Conservation (phyloP, 2,888 invertebrate species). For the Chrysomela aeneicollis region DNA sequence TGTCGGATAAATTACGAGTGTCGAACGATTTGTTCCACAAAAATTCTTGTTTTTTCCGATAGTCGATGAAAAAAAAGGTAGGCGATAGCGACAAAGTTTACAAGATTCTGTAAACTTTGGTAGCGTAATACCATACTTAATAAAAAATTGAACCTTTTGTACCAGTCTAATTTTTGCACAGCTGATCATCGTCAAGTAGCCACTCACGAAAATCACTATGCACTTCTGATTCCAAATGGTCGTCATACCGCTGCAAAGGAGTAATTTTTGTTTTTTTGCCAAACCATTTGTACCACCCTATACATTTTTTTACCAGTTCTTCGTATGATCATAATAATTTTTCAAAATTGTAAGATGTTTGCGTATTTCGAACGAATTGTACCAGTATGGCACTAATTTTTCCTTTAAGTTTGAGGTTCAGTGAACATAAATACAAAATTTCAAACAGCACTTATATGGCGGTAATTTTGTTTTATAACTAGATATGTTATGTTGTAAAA, state of each 20-base stretch:
- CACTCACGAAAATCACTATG: no score
- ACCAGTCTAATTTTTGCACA: no score
- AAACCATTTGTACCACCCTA: no score
- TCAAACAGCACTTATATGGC: conserved; percentile 6
- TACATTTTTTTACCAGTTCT: no score
- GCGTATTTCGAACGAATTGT: conserved; percentile 9
- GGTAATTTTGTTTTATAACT: conserved; percentile 12
- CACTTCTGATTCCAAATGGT: no score
- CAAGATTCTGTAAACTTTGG: no score
- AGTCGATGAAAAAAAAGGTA: background rate
- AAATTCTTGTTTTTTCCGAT: conserved; percentile 4
- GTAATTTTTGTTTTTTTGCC: no score
- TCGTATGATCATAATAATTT: background rate
- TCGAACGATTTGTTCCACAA: conserved; percentile 1
- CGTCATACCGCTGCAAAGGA: no score
- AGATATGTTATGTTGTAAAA: no score
- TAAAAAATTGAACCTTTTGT: no score
- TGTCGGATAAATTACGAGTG: background rate
- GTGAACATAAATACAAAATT: conserved; percentile 11
- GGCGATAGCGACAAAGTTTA: background rate
- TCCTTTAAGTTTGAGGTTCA: conserved; percentile 10
- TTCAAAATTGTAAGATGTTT: conserved; percentile 7
- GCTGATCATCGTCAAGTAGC: no score
- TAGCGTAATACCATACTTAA: background rate
- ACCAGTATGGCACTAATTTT: conserved; percentile 17